Percentiles rank a stretch among this genome's conserved stretches.
Evolutionary conservation across 2,113 vertebrate species (phyloP).

Genomic region (Sander vitreus): DNA sequence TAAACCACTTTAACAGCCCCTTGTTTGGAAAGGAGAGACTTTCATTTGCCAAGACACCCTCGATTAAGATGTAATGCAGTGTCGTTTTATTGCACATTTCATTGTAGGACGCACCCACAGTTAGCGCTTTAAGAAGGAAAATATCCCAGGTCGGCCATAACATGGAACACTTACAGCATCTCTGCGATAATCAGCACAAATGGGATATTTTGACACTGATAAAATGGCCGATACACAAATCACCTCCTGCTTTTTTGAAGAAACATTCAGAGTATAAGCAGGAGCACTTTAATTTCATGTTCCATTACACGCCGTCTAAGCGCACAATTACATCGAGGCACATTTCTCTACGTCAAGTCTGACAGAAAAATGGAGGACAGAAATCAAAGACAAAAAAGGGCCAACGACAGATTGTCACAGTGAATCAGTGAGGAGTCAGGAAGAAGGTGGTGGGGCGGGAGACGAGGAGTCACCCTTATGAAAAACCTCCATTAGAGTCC

Average conservation of each 20-base stretch:
- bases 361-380: conserved; percentile 57
- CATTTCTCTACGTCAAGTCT: conserved; percentile 53
- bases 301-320: conserved; percentile 55
- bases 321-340: conserved; percentile 39
- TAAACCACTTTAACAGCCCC: conserved; percentile 54
- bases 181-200: conserved; percentile 2
- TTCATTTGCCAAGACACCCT: conserved; percentile 35
- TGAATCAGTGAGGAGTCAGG: conserved; percentile 51
- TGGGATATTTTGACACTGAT: conserved; percentile 30
- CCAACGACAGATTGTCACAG: conserved; percentile 52
- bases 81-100: conserved; percentile 27
- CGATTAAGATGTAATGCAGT: conserved; percentile 44
- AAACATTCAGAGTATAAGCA: conserved; percentile 48
- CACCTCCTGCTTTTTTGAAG: conserved; percentile 51
- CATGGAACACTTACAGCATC: not conserved
- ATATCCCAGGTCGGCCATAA: conserved; percentile 11
- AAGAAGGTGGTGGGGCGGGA: conserved; percentile 46
- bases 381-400: conserved; percentile 38
- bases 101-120: not conserved
- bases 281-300: conserved; percentile 66
- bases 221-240: conserved; percentile 36
- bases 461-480: not conserved
- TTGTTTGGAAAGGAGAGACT: conserved; percentile 49
- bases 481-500: conserved; percentile 14
- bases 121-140: not conserved